Evolutionary conservation across 2,113 vertebrate species (phyloP).

Genomic region (Pipa parva): DNA sequence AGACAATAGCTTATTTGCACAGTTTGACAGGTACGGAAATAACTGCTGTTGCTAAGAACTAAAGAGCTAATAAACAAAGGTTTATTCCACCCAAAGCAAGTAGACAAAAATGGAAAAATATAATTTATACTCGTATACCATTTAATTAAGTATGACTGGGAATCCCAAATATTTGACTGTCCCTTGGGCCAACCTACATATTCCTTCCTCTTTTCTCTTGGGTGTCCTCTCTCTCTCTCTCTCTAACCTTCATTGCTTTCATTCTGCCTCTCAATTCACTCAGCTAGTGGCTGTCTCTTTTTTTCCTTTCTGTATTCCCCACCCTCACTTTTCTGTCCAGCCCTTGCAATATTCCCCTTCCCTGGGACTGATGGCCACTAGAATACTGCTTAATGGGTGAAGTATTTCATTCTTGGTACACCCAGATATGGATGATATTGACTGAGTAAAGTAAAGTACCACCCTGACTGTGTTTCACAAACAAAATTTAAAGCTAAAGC

Average conservation of each 20-base stretch:
- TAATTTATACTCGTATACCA: too few species aligned
- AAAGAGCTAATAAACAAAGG: neutral
- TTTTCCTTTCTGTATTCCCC: neutral
- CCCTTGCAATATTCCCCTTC: too few species aligned
- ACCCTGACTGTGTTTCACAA: too few species aligned
- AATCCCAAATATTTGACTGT: constrained; percentile 19
- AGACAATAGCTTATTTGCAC: neutral
- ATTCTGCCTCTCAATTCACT: neutral
- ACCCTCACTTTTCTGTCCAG: neutral
- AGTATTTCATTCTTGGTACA: too few species aligned
- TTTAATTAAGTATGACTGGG: neutral
- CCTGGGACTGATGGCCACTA: too few species aligned
- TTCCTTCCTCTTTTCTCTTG: neutral
- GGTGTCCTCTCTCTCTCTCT: constrained; percentile 18
- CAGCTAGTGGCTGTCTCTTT: neutral
- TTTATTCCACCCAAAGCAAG: neutral
- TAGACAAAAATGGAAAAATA: neutral
- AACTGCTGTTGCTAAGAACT: neutral
- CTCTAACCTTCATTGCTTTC: neutral
- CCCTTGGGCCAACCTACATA: constrained; percentile 1
- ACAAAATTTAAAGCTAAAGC: too few species aligned
- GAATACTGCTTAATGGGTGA: too few species aligned
- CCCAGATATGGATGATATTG: too few species aligned
- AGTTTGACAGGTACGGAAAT: neutral
- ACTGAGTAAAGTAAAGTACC: too few species aligned